A percentile compares a stretch with the other conserved stretches of the same genome.
These are phyloP conservation scores for Carassius gibelio DNA, from an alignment of 2,113 vertebrate species.

Conservation along the genomic window DNA sequence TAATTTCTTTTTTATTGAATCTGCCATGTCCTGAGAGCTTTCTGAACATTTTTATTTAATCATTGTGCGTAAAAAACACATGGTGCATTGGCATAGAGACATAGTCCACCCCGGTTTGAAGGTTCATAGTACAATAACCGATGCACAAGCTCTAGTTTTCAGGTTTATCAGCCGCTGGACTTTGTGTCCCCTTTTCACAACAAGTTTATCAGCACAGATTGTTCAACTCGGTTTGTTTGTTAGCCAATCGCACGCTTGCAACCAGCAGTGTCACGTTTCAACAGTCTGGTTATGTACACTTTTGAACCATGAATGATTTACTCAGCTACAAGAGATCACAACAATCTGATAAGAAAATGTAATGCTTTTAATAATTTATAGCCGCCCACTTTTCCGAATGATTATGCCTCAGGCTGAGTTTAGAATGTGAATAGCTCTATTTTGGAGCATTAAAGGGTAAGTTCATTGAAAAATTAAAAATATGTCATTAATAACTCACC, in stretches of 20 bases:
- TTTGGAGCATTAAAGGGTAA: background rate
- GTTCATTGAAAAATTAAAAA: no score
- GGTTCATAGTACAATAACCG: background rate
- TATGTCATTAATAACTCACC: no score
- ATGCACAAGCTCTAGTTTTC: constrained; percentile 28
- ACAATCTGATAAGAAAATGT: background rate
- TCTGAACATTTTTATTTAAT: background rate
- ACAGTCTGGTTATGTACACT: background rate
- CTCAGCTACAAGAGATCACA: background rate
- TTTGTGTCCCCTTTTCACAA: constrained; percentile 50
- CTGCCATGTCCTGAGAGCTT: background rate
- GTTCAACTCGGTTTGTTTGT: constrained; percentile 2
- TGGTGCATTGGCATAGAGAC: background rate
- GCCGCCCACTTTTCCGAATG: background rate
- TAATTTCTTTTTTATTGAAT: background rate
- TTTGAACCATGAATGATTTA: constrained; percentile 34
- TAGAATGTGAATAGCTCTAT: background rate
- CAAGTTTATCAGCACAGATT: constrained; percentile 47
- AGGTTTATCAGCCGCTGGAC: constrained; percentile 51
- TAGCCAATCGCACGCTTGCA: background rate
- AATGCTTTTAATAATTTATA: constrained; percentile 29
- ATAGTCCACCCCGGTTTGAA: background rate
- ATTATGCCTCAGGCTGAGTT: background rate
- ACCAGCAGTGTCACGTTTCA: background rate
- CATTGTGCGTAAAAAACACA: background rate